Evolutionary conservation across 2,797 vertebrate species (phyloP).

Genomic region (Atherinosoma microstoma): DNA sequence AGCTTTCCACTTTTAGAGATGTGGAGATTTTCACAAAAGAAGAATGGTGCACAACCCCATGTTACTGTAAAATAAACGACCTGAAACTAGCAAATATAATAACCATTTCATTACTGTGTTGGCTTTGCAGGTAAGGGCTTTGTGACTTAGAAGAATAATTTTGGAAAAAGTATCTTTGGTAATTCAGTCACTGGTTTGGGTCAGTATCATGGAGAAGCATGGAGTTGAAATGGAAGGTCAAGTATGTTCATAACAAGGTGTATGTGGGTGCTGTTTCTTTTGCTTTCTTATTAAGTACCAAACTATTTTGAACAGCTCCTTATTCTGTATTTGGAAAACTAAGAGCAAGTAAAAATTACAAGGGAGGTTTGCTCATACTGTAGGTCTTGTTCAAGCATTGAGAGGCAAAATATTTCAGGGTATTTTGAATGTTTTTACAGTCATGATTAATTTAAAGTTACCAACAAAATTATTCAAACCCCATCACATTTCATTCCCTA

Average conservation of each 20-base stretch:
- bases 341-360: background rate
- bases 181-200: background rate
- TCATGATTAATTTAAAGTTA: background rate
- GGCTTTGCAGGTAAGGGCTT: no score
- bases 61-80: no score
- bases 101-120: no score
- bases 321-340: background rate
- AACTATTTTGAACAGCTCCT: background rate
- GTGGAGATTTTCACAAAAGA: no score
- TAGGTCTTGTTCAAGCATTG: background rate
- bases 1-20: no score
- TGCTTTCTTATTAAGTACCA: background rate
- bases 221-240: conserved; percentile 1
- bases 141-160: no score
- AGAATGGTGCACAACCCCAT: no score
- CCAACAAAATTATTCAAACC: background rate
- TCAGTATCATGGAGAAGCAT: background rate
- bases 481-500: background rate
- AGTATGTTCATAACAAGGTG: background rate
- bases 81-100: no score
- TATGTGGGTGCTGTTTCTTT: conserved; percentile 8
- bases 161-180: background rate
- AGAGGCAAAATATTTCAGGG: background rate
- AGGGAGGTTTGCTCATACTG: background rate
- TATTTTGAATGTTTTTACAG: background rate